These are phyloP conservation scores for Eolophus roseicapilla DNA, from an alignment of 2,113 vertebrate species.

Conservation along the genomic window DNA sequence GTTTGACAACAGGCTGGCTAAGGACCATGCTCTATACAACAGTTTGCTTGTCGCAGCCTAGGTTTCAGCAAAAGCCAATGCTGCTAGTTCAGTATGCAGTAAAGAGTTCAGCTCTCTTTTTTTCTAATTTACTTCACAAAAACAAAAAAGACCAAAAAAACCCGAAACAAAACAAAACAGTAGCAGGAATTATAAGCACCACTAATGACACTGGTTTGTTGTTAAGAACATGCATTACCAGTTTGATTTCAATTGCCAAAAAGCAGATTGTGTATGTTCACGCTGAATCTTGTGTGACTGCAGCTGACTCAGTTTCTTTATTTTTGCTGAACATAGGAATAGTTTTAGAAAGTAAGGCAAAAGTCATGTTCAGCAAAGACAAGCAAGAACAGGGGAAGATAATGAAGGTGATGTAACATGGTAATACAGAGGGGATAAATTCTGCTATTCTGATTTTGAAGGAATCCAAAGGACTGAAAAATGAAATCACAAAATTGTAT, in stretches of 20 bases:
- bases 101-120: neutral
- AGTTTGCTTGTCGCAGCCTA: neutral
- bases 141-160: neutral
- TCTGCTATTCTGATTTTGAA: neutral
- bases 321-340: neutral
- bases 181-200: neutral
- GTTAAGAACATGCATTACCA: neutral
- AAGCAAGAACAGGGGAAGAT: neutral
- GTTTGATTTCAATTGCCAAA: neutral
- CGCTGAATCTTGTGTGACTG: neutral
- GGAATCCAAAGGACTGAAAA: neutral
- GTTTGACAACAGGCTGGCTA: neutral
- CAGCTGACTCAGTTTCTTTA: neutral
- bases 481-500: neutral
- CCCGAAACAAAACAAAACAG: neutral
- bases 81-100: neutral
- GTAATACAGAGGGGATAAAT: neutral
- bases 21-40: neutral
- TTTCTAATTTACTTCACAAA: neutral
- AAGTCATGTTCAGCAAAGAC: neutral
- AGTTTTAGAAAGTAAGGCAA: neutral
- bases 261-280: neutral
- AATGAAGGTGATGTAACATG: neutral
- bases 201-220: neutral
- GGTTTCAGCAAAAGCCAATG: neutral